Evolutionary conservation across 2,888 invertebrate species (phyloP).

Genomic region (Oscheius myriophilus): DNA sequence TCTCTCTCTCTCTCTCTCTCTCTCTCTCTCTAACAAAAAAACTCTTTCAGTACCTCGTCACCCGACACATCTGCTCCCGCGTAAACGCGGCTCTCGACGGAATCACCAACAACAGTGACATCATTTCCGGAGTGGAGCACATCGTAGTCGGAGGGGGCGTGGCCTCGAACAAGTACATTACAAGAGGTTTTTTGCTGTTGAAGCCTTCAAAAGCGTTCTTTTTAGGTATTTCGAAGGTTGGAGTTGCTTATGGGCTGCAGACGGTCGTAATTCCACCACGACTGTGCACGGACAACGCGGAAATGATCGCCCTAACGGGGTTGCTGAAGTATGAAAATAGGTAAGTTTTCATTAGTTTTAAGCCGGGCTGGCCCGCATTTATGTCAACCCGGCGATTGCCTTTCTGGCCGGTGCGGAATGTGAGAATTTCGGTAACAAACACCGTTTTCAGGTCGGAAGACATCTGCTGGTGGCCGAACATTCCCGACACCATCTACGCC

Average conservation of each 20-base stretch:
- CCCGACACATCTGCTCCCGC: slow-evolving; percentile 48
- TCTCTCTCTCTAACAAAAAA: too few species aligned
- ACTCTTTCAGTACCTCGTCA: slow-evolving; percentile 43
- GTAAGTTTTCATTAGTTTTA: slow-evolving; percentile 31
- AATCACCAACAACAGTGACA: slow-evolving; percentile 6
- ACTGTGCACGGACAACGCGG: slow-evolving; percentile 95
- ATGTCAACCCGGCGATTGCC: neutral
- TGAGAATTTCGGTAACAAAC: neutral
- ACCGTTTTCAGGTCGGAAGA: slow-evolving; percentile 29
- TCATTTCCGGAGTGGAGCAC: slow-evolving; percentile 13
- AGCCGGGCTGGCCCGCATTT: too few species aligned
- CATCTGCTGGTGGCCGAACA: slow-evolving; percentile 30
- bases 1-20: too few species aligned
- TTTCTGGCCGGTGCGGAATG: too few species aligned
- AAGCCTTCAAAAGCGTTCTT: neutral
- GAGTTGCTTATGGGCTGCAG: slow-evolving; percentile 34
- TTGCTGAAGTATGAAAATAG: slow-evolving; percentile 43
- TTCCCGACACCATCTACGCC: slow-evolving; percentile 56
- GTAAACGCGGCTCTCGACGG: slow-evolving; percentile 43
- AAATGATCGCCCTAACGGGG: slow-evolving; percentile 90
- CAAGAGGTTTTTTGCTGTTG: slow-evolving; percentile 30
- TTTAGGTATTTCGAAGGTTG: slow-evolving; percentile 51
- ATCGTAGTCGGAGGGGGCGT: slow-evolving; percentile 67
- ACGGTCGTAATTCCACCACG: slow-evolving; percentile 76
- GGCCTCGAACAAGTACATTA: slow-evolving; percentile 61